These are phyloP conservation scores for Pollenia amentaria DNA, from an alignment of 2,888 invertebrate species.

Conservation along the genomic window DNA sequence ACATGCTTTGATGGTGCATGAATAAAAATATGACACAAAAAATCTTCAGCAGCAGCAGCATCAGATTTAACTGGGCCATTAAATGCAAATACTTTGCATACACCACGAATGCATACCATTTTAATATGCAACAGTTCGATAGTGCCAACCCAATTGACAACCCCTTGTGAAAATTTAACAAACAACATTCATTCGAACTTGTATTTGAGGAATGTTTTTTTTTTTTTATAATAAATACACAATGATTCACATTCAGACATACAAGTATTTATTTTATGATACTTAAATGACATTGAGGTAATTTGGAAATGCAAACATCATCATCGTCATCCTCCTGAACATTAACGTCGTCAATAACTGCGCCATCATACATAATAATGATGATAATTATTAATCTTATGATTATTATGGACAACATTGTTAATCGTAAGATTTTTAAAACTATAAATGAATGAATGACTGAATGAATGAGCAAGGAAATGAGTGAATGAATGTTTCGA, in stretches of 20 bases:
- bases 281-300: constrained; percentile 61
- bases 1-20: constrained; percentile 63
- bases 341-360: constrained; percentile 2
- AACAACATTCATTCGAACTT: constrained; percentile 23
- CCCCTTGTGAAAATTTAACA: constrained; percentile 3
- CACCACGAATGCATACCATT: constrained; percentile 14
- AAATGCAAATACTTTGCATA: constrained; percentile 67
- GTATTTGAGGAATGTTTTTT: constrained; percentile 21
- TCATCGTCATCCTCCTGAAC: constrained; percentile 1
- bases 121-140: background rate
- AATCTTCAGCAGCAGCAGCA: constrained; percentile 7
- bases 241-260: background rate
- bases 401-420: constrained; percentile 62
- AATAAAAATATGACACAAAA: constrained; percentile 44
- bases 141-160: constrained; percentile 12
- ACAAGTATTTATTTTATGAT: constrained; percentile 31
- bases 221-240: constrained; percentile 42
- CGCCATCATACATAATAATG: background rate
- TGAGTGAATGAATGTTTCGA: constrained; percentile 22
- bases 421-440: constrained; percentile 51
- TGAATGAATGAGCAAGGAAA: background rate
- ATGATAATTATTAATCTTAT: constrained; percentile 46
- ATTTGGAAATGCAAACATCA: constrained; percentile 50
- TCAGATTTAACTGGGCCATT: constrained; percentile 68
- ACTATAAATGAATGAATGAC: constrained; percentile 29